Evolutionary conservation across 2,797 vertebrate species (phyloP).

Genomic region (Phataginus tetradactyla): DNA sequence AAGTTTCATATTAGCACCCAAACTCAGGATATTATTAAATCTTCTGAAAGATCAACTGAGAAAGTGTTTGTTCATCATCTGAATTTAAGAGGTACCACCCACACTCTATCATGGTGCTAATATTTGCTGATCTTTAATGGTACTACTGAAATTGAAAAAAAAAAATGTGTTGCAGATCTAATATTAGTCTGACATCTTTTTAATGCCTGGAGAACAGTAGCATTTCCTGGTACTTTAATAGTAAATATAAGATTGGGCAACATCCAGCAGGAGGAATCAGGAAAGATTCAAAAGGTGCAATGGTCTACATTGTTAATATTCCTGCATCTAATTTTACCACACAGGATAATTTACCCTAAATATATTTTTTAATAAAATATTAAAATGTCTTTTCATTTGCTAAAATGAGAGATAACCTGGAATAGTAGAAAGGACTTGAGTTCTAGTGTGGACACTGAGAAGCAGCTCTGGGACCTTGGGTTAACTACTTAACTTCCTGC

Average conservation of each 20-base stretch:
- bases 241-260: neutral
- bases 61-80: neutral
- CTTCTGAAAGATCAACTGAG: neutral
- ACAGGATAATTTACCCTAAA: neutral
- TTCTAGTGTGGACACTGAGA: neutral
- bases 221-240: neutral
- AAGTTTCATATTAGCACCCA: neutral
- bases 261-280: neutral
- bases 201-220: neutral
- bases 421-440: neutral
- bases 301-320: neutral
- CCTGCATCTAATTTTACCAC: neutral
- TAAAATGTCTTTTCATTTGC: neutral
- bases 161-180: neutral
- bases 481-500: neutral
- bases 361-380: neutral
- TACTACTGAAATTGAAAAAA: neutral
- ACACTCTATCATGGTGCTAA: neutral
- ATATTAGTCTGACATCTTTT: conserved; percentile 25
- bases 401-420: neutral
- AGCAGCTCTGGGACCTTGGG: neutral
- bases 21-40: neutral
- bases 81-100: neutral
- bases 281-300: neutral
- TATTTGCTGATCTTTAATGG: conserved; percentile 10